Evolutionary conservation across 2,888 invertebrate species (phyloP).

Genomic region (Aleiodes leptofemur): DNA sequence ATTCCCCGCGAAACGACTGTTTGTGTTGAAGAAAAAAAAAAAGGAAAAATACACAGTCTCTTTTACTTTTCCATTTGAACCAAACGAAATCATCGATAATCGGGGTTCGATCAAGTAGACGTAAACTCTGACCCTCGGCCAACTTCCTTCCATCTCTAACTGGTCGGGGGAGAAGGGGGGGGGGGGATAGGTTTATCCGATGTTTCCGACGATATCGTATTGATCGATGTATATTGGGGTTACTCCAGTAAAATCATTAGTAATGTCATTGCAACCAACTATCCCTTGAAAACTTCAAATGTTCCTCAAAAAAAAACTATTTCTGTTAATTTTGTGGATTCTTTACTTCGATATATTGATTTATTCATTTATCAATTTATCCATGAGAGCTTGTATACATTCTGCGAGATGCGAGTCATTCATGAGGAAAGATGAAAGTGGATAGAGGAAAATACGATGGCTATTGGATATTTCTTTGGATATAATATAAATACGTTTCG

Average conservation of each 20-base stretch:
- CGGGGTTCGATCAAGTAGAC: conserved; percentile 51
- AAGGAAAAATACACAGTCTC: conserved; percentile 29
- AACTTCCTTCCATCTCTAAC: conserved; percentile 30
- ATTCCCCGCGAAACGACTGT: conserved; percentile 18
- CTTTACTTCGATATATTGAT: too few relatives aligned
- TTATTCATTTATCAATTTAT: too few relatives aligned
- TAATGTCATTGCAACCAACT: conserved; percentile 65
- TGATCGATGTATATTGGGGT: conserved; percentile 68
- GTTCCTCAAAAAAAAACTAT: neutral
- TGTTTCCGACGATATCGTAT: conserved; percentile 65
- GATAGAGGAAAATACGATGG: conserved; percentile 56
- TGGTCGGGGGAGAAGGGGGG: conserved; percentile 37
- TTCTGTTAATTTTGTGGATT: neutral
- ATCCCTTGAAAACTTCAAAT: conserved; percentile 33
- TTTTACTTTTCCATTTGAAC: conserved; percentile 59
- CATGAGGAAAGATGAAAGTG: neutral
- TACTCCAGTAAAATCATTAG: conserved; percentile 69
- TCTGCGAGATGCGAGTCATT: neutral
- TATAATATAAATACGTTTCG: conserved; percentile 49
- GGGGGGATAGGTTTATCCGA: conserved; percentile 63
- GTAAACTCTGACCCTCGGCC: conserved; percentile 54
- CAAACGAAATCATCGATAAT: conserved; percentile 69
- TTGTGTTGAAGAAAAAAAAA: conserved; percentile 33
- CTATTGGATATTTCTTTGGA: conserved; percentile 59
- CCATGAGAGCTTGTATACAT: too few relatives aligned